Evolutionary conservation across 2,113 vertebrate species (phyloP).

Genomic region (Crocuta crocuta): DNA sequence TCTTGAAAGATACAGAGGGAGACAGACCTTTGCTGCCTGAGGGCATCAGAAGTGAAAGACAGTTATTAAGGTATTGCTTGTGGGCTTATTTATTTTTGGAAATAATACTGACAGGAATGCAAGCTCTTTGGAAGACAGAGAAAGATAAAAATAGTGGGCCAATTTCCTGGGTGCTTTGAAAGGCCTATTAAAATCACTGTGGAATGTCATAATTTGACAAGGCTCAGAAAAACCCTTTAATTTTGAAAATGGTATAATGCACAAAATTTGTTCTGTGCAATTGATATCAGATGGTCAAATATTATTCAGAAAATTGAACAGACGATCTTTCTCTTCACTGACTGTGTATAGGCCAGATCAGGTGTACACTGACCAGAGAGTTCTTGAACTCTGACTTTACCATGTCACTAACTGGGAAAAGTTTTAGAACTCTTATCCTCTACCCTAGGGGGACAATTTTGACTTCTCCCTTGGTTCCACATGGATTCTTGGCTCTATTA

Average conservation of each 20-base stretch:
- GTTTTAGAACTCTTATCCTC: background rate
- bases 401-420: background rate
- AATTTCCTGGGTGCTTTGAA: constrained; percentile 37
- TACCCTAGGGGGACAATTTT: background rate
- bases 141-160: background rate
- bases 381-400: background rate
- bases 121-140: background rate
- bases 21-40: background rate
- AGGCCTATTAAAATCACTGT: background rate
- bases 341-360: background rate
- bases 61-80: background rate
- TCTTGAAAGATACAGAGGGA: background rate
- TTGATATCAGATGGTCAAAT: background rate
- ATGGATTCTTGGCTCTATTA: background rate
- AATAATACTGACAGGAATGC: constrained; percentile 2
- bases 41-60: constrained; percentile 29
- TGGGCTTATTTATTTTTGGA: constrained; percentile 40
- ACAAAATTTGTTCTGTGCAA: background rate
- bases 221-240: background rate
- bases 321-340: background rate
- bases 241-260: background rate
- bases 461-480: background rate
- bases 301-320: background rate
- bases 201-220: background rate
- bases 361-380: background rate